Base-by-base conservation (phyloP, 2,797 vertebrate species). In the Muscicapa striata region DNA sequence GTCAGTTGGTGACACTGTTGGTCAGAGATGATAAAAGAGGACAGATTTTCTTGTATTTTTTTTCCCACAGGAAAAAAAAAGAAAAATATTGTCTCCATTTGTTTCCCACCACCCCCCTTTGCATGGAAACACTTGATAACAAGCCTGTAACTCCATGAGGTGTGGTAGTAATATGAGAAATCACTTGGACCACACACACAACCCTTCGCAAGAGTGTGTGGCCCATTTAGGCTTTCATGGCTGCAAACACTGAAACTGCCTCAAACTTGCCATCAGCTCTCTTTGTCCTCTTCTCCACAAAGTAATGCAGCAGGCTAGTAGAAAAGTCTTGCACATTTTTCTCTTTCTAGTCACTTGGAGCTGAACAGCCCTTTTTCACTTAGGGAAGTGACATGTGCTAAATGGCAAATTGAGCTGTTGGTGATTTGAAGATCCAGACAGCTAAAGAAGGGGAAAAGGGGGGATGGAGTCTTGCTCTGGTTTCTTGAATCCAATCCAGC, bases 91-190 rank as follows among this genome's bases (percentile, higher is more conserved):
- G 5, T 64, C 45, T 88, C 40, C 49, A 9, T 84, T 68, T 81
- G 29, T 16, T 89, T 90, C 51, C 59, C n/a, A 38, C 52, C 51
- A 61, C 68, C 46, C 21, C 5, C 2, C 32, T 95, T 83, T 96
- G 54, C 61, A 51, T 87, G 75, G 94, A 94, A 96, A 95, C 40
- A 68, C 17, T 96, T 84, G 90, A 86, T 91, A 95, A 82, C 80
- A 85, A 66, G 36, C 48, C 27, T 93, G 72, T 96, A 73, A 91
- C 73, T 94, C 76, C 36, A 67, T 63, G 69, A 96, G 92, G 94
- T 49, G 73, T 93, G 90, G 90, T 74, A 40, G 54, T 93, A 93
- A 83, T 94, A 89, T 0, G 48, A 88, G 85, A 92, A 93, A 91
- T 78, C 13, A 27, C 67, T 92, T 75, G 75, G 93, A 96, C 91